Evolutionary conservation across 1,140 invertebrate genomes (phyloP), one percentile per base, ranked within the genome.

Genomic region (Oryzaephilus surinamensis): DNA sequence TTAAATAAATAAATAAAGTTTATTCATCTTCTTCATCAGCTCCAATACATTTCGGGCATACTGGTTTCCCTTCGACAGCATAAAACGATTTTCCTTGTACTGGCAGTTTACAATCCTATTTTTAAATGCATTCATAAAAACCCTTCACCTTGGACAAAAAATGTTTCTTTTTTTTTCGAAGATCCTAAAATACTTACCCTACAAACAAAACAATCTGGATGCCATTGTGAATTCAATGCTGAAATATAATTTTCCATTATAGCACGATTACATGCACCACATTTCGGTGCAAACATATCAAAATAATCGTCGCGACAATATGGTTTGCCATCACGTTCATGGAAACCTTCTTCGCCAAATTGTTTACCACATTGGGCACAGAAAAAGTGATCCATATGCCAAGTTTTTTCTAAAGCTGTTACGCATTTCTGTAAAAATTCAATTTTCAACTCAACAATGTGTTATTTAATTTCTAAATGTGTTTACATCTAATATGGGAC

Each of bases 221-320:
- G 97, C 96, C 96, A 99, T 62, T 99, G 94, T 38, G 83, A 79
- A 62, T 95, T 97, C 29, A 99, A 67, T 8, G 96, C 96, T 1
- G 93, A 96, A 57, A 99, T 97, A 63, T 97, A 99, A 66, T 98
- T 98, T 63, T 97, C 93, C 77, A 93, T 96, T 51, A 99, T 99
- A 30, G 97, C 87, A 20, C 87, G 78, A 52, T 81, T 84, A 71
- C 97, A 99, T 12, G 93, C 92, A 11, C 91, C 93, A 68, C 96
- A 99, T 63, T 98, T 98, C 0, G 95, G 94, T 2, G 96, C 96
- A 66, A 99, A 99, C 83, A 96, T 91, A 54, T 94, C 87, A 60
- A 97, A 96, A 67, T 97, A 99, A 60, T 98, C 94, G 40, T 87
- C 83, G 29, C 84, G 74, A 63, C 93, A 97, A 57, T 95, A 97